phyloP scores from a whole-genome alignment of 2,113 vertebrate species.

The Leucoraja erinaceus region DNA sequence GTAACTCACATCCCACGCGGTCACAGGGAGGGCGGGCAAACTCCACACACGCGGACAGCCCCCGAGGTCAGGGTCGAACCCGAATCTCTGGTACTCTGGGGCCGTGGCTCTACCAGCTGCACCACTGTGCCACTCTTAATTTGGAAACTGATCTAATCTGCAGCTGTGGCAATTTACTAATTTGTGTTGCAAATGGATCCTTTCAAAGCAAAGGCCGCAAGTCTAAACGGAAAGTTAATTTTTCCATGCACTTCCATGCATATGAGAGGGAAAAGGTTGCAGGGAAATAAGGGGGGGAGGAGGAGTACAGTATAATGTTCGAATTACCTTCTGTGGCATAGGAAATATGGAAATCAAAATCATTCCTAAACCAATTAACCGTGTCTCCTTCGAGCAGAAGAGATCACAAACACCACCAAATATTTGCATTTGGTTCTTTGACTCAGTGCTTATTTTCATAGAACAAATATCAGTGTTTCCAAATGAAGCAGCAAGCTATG shows the following conservation, averaged over 20 bases:
- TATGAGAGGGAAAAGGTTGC: too few relatives aligned
- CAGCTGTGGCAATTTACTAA: neutral
- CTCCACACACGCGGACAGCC: too few relatives aligned
- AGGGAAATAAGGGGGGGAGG: too few relatives aligned
- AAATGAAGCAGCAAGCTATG: neutral
- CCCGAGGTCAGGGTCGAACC: too few relatives aligned
- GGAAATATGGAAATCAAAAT: slow-evolving; percentile 4
- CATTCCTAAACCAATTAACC: neutral
- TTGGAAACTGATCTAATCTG: neutral
- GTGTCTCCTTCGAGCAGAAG: neutral
- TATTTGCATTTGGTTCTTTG: slow-evolving; percentile 19
- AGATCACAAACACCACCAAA: neutral
- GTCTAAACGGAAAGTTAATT: neutral
- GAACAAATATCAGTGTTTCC: neutral
- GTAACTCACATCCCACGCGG: too few relatives aligned
- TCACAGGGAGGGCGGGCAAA: too few relatives aligned
- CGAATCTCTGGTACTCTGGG: too few relatives aligned
- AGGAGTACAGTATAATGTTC: too few relatives aligned
- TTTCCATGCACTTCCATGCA: neutral
- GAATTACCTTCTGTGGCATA: too few relatives aligned
- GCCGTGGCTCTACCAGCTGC: too few relatives aligned
- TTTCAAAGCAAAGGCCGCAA: neutral
- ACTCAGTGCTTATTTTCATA: slow-evolving; percentile 20
- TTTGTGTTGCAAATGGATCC: slow-evolving; percentile 24
- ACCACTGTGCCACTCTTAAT: too few relatives aligned